A percentile compares a stretch with the other conserved stretches of the same genome.
Evolutionary conservation across 2,113 vertebrate genomes (phyloP).

Genomic region (Mastomys coucha): DNA sequence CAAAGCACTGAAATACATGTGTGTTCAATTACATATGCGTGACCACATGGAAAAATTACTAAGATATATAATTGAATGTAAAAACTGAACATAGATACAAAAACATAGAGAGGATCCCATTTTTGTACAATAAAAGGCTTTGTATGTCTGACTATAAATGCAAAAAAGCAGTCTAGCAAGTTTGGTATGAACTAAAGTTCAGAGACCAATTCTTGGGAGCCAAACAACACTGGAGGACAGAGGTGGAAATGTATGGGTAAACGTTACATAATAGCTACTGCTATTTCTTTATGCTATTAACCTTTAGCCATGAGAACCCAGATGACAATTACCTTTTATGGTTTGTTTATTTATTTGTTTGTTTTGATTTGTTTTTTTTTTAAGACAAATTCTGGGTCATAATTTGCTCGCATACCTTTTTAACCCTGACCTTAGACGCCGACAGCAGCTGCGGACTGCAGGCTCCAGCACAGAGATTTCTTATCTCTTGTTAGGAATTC

Average conservation of each 20-base stretch:
- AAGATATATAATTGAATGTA: background rate
- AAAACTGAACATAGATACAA: background rate
- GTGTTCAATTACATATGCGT: background rate
- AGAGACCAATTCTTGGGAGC: background rate
- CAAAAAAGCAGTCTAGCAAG: background rate
- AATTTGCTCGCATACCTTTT: background rate
- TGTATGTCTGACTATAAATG: background rate
- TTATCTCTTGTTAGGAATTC: slow-evolving; percentile 27
- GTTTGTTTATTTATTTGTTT: background rate
- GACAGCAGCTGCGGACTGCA: background rate
- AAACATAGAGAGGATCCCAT: background rate
- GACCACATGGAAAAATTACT: background rate
- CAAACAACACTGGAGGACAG: background rate
- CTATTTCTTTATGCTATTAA: background rate
- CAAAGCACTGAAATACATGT: background rate
- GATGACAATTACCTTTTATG: background rate
- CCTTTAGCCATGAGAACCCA: background rate
- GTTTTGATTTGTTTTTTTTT: background rate
- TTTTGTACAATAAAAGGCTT: background rate
- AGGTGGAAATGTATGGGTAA: background rate
- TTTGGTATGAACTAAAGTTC: background rate
- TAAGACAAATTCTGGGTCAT: background rate
- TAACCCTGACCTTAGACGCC: background rate
- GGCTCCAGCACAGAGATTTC: background rate
- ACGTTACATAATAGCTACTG: background rate